Conservation (phyloP, 2,113 vertebrate genomes). For the Podiceps cristatus region DNA sequence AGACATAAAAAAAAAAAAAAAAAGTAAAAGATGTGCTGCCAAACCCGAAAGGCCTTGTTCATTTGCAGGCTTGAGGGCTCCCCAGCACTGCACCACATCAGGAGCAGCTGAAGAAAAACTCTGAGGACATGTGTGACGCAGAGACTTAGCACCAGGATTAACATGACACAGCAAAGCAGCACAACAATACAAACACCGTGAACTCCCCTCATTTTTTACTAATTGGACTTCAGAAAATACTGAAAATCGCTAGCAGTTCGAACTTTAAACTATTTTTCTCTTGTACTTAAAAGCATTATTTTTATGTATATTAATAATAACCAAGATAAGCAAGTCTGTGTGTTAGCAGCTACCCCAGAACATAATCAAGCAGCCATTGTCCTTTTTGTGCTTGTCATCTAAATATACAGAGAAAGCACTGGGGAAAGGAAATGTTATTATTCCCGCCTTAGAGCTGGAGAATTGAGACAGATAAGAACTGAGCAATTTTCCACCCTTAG, state of each 20-base stretch:
- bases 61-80: neutral
- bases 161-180: neutral
- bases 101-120: neutral
- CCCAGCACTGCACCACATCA: neutral
- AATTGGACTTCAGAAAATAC: neutral
- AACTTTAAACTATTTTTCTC: neutral
- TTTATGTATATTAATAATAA: neutral
- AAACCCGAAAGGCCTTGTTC: neutral
- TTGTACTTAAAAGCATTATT: neutral
- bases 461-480: slow-evolving; percentile 51
- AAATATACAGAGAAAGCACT: slow-evolving; percentile 24
- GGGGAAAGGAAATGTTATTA: slow-evolving; percentile 31
- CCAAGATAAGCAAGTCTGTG: neutral
- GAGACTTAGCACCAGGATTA: neutral
- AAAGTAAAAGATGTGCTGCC: neutral
- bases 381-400: slow-evolving; percentile 25
- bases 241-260: neutral
- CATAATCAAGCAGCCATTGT: neutral
- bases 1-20: neutral
- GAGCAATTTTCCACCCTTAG: slow-evolving; percentile 39
- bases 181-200: rapidly evolving
- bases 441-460: neutral
- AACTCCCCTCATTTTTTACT: neutral
- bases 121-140: neutral
- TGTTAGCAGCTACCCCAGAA: neutral